A percentile compares a stretch with the other conserved stretches of the same genome.
phyloP scores from a whole-genome alignment of 2,888 invertebrate species.

The Pemphredon lugubris region DNA sequence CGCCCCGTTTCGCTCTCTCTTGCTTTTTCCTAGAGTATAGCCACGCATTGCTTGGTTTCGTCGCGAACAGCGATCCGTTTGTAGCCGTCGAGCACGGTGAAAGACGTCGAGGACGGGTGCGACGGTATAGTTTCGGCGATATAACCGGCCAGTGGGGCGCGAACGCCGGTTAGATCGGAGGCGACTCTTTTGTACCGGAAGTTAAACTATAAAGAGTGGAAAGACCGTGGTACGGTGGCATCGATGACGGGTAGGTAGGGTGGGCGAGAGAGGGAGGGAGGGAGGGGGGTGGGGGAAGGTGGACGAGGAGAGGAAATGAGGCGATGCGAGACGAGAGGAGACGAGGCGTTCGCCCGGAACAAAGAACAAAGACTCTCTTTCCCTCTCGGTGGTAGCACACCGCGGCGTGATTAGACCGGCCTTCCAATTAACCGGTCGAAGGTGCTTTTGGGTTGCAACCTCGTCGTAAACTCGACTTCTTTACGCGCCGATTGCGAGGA shows the following conservation, averaged over 20 bases:
- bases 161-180: conserved; percentile 3
- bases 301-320: conserved; percentile 9
- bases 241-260: too few species aligned
- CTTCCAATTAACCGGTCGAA: conserved; percentile 73
- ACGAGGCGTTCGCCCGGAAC: conserved; percentile 46
- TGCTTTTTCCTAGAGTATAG: too few species aligned
- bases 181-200: conserved; percentile 52
- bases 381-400: conserved; percentile 24
- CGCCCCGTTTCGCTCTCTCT: too few species aligned
- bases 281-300: conserved; percentile 1
- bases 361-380: conserved; percentile 57
- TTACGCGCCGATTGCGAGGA: conserved; percentile 71
- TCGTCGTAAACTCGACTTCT: conserved; percentile 76
- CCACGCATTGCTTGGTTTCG: too few species aligned
- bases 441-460: conserved; percentile 60
- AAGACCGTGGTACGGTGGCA: conserved; percentile 8
- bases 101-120: too few species aligned
- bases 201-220: conserved; percentile 46
- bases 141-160: conserved; percentile 20
- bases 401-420: conserved; percentile 60
- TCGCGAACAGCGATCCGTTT: too few species aligned
- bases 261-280: too few species aligned
- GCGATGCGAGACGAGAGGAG: conserved; percentile 7
- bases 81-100: too few species aligned
- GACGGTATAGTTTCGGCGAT: not conserved